These are phyloP conservation scores for Limenitis camilla DNA, from an alignment of 2,888 invertebrate genomes.

Conservation along the genomic window DNA sequence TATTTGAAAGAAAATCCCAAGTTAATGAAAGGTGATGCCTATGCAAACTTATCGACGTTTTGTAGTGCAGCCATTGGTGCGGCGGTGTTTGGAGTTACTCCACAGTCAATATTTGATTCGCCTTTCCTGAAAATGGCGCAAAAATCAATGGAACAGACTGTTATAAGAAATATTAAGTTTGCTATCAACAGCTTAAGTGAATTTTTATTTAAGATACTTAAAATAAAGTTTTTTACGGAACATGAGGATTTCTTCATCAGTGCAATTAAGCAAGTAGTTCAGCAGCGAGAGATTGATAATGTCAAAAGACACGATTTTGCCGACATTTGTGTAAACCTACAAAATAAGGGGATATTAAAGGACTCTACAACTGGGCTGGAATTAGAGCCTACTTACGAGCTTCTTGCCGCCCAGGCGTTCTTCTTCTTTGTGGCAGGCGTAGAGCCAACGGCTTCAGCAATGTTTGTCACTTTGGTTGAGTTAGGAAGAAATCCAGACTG, in stretches of 20 bases:
- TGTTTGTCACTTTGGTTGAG: slow-evolving; percentile 42
- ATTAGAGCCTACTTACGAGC: slow-evolving; percentile 46
- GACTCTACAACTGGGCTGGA: slow-evolving; percentile 39
- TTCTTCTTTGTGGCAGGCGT: slow-evolving; percentile 57
- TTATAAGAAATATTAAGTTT: slow-evolving; percentile 25
- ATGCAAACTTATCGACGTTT: slow-evolving; percentile 27
- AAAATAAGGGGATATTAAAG: slow-evolving; percentile 39
- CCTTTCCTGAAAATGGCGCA: slow-evolving; percentile 33
- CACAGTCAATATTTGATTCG: slow-evolving; percentile 38
- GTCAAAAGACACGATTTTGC: slow-evolving; percentile 46
- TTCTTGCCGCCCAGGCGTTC: slow-evolving; percentile 49
- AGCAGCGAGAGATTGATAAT: slow-evolving; percentile 36
- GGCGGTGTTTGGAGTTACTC: slow-evolving; percentile 45
- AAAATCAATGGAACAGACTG: slow-evolving; percentile 18
- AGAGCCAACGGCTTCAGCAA: slow-evolving; percentile 47
- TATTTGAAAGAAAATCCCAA: slow-evolving; percentile 37
- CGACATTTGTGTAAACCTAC: slow-evolving; percentile 45
- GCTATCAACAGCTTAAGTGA: slow-evolving; percentile 18
- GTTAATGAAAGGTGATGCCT: slow-evolving; percentile 27
- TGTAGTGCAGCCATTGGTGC: slow-evolving; percentile 36
- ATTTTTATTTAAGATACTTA: slow-evolving; percentile 28
- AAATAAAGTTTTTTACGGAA: slow-evolving; percentile 38
- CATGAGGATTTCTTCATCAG: slow-evolving; percentile 45
- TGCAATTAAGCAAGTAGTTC: slow-evolving; percentile 44
- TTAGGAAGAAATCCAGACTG: slow-evolving; percentile 46